Evolutionary conservation across 2,113 vertebrate species (phyloP).

Genomic region (Isichthys henryi): DNA sequence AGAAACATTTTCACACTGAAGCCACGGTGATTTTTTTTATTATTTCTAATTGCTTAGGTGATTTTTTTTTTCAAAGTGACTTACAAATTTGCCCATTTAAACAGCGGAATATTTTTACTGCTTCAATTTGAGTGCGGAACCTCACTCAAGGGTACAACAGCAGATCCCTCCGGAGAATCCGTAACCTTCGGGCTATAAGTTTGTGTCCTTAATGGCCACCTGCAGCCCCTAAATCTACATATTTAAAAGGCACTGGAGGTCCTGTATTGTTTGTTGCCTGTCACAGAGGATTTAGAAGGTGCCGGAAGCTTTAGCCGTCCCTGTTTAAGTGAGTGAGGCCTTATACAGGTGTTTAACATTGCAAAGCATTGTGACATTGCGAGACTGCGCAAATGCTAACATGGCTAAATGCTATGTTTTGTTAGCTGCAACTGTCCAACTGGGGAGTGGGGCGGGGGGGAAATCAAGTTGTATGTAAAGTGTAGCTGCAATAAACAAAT

Average conservation of each 20-base stretch:
- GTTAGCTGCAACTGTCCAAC: not conserved
- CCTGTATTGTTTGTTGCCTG: not conserved
- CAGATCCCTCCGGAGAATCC: not conserved
- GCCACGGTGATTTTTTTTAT: not conserved
- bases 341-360: not conserved
- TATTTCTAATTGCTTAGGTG: conserved; percentile 5
- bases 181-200: not conserved
- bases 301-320: not conserved
- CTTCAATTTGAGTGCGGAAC: not conserved
- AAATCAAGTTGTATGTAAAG: conserved; percentile 33
- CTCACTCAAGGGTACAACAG: not conserved
- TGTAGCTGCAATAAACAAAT: conserved; percentile 41
- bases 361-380: not conserved
- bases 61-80: not conserved
- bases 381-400: not conserved
- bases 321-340: not conserved
- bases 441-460: not conserved
- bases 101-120: not conserved
- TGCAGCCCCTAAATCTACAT: not conserved
- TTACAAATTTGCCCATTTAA: not conserved
- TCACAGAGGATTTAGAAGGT: not conserved
- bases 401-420: not conserved
- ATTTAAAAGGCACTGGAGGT: not conserved
- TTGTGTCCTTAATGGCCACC: not conserved
- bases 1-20: conserved; percentile 22